These are phyloP conservation scores for Chloropsis cyanopogon DNA, from an alignment of 2,113 vertebrate species.

Conservation along the genomic window DNA sequence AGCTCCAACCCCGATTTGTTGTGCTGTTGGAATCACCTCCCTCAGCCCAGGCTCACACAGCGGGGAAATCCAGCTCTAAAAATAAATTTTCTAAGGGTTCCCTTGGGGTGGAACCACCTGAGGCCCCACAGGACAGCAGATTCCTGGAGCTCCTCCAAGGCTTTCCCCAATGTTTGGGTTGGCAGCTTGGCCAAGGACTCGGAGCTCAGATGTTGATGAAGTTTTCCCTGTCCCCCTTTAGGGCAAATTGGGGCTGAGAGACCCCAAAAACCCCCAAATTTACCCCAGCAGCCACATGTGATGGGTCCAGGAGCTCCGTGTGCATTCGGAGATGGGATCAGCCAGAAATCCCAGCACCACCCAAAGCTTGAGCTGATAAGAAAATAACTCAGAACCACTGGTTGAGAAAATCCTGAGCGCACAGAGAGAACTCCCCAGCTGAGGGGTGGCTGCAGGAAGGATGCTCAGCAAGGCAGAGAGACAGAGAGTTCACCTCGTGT, in stretches of 20 bases:
- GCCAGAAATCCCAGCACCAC: background rate
- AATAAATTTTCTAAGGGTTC: background rate
- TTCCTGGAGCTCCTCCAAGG: background rate
- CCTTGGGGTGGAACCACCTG: background rate
- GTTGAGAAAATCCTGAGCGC: background rate
- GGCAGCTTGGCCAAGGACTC: background rate
- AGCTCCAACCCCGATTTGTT: background rate
- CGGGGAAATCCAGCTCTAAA: background rate
- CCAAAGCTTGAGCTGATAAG: background rate
- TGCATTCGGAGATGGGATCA: rapidly evolving
- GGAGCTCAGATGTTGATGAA: background rate
- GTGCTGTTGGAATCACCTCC: background rate
- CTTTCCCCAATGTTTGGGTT: background rate
- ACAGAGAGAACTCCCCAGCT: rapidly evolving
- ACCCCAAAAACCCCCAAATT: background rate
- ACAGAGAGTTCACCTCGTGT: background rate
- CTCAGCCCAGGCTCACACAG: background rate
- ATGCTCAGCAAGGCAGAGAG: background rate
- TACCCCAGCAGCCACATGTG: background rate
- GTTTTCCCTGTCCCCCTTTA: background rate
- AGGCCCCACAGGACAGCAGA: background rate
- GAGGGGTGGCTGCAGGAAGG: background rate
- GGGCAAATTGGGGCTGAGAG: background rate
- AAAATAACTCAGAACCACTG: background rate
- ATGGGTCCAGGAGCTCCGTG: background rate